phyloP scores from a whole-genome alignment of 2,113 vertebrate species.

The Vulpes lagopus region DNA sequence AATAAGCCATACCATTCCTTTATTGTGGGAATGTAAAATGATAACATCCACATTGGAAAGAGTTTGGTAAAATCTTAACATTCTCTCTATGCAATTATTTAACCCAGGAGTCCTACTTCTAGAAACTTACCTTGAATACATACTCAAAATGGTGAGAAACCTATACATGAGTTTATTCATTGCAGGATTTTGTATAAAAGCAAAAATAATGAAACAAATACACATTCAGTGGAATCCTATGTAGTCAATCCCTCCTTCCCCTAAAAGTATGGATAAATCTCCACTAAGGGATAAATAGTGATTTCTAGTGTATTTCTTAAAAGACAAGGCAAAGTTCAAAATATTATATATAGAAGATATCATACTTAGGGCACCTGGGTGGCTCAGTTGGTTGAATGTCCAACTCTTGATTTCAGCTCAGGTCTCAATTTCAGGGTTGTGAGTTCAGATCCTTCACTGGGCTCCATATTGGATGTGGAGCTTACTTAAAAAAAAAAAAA shows the following conservation, averaged over 20 bases:
- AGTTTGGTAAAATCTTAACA: neutral
- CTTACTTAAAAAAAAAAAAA: neutral
- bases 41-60: neutral
- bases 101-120: neutral
- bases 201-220: neutral
- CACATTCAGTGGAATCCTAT: neutral
- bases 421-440: neutral
- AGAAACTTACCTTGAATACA: neutral
- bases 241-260: too few relatives aligned
- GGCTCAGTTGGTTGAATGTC: neutral
- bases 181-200: neutral
- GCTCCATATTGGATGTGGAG: neutral
- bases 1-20: neutral
- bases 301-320: neutral
- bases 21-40: neutral
- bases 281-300: neutral
- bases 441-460: neutral
- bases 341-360: neutral
- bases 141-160: neutral
- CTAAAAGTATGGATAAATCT: neutral
- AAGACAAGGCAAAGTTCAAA: neutral
- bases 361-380: neutral
- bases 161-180: neutral
- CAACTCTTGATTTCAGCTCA: neutral
- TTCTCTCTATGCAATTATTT: neutral